phyloP scores from a whole-genome alignment of 2,113 vertebrate genomes.

The Salvelinus sp. region DNA sequence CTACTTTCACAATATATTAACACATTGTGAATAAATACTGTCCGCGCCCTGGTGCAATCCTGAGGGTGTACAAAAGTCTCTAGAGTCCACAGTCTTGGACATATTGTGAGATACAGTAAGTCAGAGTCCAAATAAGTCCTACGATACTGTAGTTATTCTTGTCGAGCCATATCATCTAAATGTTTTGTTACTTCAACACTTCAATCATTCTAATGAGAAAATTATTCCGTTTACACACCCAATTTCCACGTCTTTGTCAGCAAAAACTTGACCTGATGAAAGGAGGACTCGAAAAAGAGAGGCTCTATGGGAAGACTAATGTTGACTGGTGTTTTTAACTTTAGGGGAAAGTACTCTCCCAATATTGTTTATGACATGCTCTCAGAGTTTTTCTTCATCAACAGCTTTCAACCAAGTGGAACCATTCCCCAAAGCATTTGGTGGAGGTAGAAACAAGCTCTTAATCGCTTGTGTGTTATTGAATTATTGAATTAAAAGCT shows the following conservation, averaged over 20 bases:
- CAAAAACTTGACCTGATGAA: background rate
- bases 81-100: background rate
- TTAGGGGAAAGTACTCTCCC: slow-evolving; percentile 56
- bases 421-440: slow-evolving; percentile 63
- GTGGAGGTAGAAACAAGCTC: slow-evolving; percentile 72
- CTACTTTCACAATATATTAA: slow-evolving; percentile 43
- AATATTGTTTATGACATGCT: slow-evolving; percentile 49
- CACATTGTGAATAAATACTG: slow-evolving; percentile 33
- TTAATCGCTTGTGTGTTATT: slow-evolving; percentile 72
- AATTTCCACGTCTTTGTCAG: background rate
- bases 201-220: background rate
- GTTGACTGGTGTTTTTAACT: slow-evolving; percentile 57
- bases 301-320: slow-evolving; percentile 40
- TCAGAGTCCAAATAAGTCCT: too few relatives aligned
- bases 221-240: background rate
- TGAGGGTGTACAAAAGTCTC: too few relatives aligned
- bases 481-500: slow-evolving; percentile 78
- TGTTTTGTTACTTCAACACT: background rate
- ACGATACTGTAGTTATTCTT: too few relatives aligned
- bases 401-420: slow-evolving; percentile 60
- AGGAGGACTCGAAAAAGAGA: background rate
- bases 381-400: slow-evolving; percentile 55
- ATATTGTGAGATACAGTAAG: too few relatives aligned
- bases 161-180: background rate
- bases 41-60: background rate